Evolutionary conservation across 2,888 invertebrate genomes (phyloP), one percentile per base, ranked within the genome.

Genomic region (Axea sp.): DNA sequence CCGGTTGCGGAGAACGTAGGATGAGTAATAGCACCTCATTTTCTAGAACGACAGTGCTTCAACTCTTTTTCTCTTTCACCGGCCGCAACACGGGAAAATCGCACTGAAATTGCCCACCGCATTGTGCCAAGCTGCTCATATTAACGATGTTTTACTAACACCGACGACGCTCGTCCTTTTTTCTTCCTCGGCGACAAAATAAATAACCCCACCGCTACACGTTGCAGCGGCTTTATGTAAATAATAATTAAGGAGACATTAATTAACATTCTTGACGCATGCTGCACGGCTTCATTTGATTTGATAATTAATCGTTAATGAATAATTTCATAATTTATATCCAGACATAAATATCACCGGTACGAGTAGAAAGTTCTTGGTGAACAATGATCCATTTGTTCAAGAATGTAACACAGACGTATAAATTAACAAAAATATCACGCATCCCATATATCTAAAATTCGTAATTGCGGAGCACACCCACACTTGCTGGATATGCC

Each of bases 21-120:
- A 67, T 73, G 73, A 62, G 55, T 73, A 73, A 73, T 57, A 62
- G 55, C 45, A 28, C 8, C 33, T 68, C 57, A 55, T 73, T 73
- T 67, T 55, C 73, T 55, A 60, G 47, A 65, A 59, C 45, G 43
- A 59, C 31, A 9, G 26, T 31, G 19, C 47, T 45, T 30, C 26
- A 12, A 22, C 39, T 37, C 31, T 57, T 67, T 59, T 15, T 33
- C 11, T 14, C 11, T 6, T 15, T 33, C n/a, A 11, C 15, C 12
- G 8, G 1, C 8, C 12, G 9, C 28, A 4, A 2, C 9, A 8
- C 4, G 9, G 37, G 37, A 37, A 62, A 62, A 49, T 62, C 51
- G 51, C 51, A 41, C 33, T 33, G 47, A 49, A 67, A 57, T 67
- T 47, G 31, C 53, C 47, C 26, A 15, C 47, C 30, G 12, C 22